Evolutionary conservation across 1,140 invertebrate genomes (phyloP).

Genomic region (Dinoponera quadriceps): DNA sequence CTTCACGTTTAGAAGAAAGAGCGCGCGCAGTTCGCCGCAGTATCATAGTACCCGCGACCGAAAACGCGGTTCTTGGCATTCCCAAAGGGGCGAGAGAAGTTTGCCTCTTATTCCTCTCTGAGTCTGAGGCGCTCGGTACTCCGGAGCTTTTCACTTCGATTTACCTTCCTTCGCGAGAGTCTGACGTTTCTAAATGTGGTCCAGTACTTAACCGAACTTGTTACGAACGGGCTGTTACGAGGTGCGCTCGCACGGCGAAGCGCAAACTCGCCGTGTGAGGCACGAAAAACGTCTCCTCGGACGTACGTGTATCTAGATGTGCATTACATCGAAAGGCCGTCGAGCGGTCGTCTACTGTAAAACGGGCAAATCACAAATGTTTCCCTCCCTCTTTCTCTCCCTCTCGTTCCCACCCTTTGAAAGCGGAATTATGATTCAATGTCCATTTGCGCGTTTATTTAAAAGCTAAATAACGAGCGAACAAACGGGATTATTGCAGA

Average conservation of each 20-base stretch:
- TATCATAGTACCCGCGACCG: conserved; percentile 9
- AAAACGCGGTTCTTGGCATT: conserved; percentile 41
- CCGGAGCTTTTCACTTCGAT: conserved; percentile 42
- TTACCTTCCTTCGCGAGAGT: conserved; percentile 41
- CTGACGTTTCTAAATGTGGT: conserved; percentile 55
- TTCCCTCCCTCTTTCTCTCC: too few species aligned
- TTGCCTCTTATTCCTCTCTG: conserved; percentile 37
- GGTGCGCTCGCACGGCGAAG: not conserved
- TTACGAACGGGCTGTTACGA: conserved; percentile 15
- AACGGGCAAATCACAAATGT: not conserved
- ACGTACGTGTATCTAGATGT: not conserved
- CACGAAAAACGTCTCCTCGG: not conserved
- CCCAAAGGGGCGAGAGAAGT: conserved; percentile 34
- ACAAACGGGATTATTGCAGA: too few species aligned
- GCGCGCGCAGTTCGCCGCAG: not conserved
- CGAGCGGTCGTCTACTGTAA: not conserved
- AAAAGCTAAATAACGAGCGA: too few species aligned
- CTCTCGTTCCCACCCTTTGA: too few species aligned
- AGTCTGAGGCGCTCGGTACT: conserved; percentile 49
- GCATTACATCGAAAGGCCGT: not conserved
- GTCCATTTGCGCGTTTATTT: not conserved
- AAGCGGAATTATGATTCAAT: not conserved
- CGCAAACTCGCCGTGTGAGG: conserved; percentile 4
- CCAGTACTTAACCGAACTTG: conserved; percentile 33
- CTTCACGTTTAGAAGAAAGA: not conserved